Base-by-base conservation (phyloP, 2,888 invertebrate species). In the Drepanosiphum platanoidis region DNA sequence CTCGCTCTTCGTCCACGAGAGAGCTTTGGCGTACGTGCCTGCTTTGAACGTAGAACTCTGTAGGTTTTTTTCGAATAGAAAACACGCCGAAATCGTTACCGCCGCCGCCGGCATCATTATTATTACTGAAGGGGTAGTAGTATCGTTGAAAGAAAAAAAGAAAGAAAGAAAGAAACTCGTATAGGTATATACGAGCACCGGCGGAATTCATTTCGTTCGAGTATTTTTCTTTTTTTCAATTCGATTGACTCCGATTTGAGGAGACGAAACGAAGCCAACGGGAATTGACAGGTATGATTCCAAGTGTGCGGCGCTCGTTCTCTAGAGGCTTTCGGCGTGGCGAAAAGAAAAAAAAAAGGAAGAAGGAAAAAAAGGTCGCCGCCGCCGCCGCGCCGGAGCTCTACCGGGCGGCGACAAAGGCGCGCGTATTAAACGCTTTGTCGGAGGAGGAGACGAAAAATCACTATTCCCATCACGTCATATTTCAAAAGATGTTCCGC, bases 401-500 rank as follows among this genome's bases (percentile, higher is more conserved):
- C 15, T 15, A 5, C 30, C 18, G 34, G n/a, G 3, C 34, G 68
- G 18, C 15, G 68, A 34, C 79, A 52, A 79, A 64, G 34, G n/a
- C n/a, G n/a, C n/a, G n/a, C n/a, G 64, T 80, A 79, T 79, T 68
- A 80, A 80, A 61, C 58, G 70, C 18, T 52, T n/a, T n/a, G 34
- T 70, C 30, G 1, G 32, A 22, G 1, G 32, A 79, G 22, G n/a
- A 80, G 13, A 46, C 42, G 11, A 42, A 46, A 3, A 71, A 81
- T 71, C 81, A 30, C 58, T 71, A 81, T 81, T 81, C 81, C 71
- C 13, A 58, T 81, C 81, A 81, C 81, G 81, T 61, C 58, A 71
- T 71, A 81, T 81, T 81, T 58, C 71, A 71, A 81, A 71, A 58
- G 39, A 71, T 39, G 80, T 71, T 39, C 39, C 22, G 70, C 36